Percentiles rank a stretch among this genome's conserved stretches.
Conservation (phyloP, 2,113 vertebrate genomes). For the Jacana jacana region DNA sequence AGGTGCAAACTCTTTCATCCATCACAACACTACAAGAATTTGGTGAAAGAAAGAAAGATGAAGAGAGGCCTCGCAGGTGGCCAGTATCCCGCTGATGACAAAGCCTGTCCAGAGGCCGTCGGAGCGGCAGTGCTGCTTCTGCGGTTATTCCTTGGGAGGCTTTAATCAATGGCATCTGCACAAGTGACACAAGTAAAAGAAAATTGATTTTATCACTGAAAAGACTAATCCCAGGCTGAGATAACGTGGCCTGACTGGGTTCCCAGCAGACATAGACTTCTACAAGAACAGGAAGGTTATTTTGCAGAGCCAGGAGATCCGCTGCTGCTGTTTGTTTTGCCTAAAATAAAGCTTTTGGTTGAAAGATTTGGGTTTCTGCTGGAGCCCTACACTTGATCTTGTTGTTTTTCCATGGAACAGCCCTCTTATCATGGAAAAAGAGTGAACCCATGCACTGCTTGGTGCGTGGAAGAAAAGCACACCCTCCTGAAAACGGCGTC, state of each 20-base stretch:
- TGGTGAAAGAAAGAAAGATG: background rate
- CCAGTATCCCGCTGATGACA: background rate
- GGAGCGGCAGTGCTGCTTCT: background rate
- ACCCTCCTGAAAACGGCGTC: background rate
- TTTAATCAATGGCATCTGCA: background rate
- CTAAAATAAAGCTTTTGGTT: background rate
- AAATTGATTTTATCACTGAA: background rate
- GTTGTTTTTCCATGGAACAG: background rate
- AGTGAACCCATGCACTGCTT: background rate
- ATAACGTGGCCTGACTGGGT: background rate
- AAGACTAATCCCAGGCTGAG: background rate
- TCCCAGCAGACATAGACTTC: background rate
- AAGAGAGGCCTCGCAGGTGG: background rate
- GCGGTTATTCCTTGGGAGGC: background rate
- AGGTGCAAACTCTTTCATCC: constrained; percentile 11
- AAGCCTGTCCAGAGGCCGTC: background rate
- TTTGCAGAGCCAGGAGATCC: background rate
- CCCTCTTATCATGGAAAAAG: background rate
- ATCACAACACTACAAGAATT: background rate
- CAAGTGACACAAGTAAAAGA: background rate
- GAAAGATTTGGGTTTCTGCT: background rate
- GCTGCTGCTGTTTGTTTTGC: background rate
- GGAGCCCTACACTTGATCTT: background rate
- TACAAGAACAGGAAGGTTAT: background rate
- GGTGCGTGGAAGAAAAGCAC: background rate